Evolutionary conservation across 2,113 vertebrate species (phyloP).

Genomic region (Cichladusa arquata): DNA sequence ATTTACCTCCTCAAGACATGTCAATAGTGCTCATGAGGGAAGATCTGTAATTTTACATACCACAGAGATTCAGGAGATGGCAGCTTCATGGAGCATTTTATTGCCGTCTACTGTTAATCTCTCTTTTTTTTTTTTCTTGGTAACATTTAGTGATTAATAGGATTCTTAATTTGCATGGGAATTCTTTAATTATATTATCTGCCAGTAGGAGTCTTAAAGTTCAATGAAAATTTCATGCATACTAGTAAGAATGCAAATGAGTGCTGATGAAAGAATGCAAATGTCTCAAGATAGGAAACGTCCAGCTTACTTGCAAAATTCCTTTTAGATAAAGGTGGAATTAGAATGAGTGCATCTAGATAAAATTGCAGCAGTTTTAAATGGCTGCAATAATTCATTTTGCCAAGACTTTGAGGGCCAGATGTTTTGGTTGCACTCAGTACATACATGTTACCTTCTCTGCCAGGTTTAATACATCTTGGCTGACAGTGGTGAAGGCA

Average conservation of each 20-base stretch:
- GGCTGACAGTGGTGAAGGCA: background rate
- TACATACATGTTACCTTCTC: background rate
- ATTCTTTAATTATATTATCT: constrained; percentile 63
- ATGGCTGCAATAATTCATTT: background rate
- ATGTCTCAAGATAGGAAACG: constrained; percentile 73
- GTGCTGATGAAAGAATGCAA: constrained; percentile 73
- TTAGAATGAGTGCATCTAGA: constrained; percentile 16
- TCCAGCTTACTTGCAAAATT: constrained; percentile 70
- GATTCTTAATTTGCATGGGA: constrained; percentile 81
- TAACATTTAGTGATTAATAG: constrained; percentile 85
- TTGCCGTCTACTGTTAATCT: constrained; percentile 6
- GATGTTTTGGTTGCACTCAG: background rate
- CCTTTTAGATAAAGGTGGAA: constrained; percentile 28
- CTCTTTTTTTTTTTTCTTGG: constrained; percentile 22
- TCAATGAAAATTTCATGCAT: constrained; percentile 88
- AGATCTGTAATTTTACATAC: constrained; percentile 31
- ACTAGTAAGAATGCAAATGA: constrained; percentile 88
- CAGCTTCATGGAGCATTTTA: constrained; percentile 41
- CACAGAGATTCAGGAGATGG: constrained; percentile 16
- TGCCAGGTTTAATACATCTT: background rate
- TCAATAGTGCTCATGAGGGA: constrained; percentile 29
- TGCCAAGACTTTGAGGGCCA: background rate
- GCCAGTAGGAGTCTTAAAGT: constrained; percentile 87
- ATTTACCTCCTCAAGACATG: constrained; percentile 17
- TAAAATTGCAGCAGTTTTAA: constrained; percentile 47